phyloP scores from a whole-genome alignment of 2,797 vertebrate genomes.

The Propithecus deckenii region DNA sequence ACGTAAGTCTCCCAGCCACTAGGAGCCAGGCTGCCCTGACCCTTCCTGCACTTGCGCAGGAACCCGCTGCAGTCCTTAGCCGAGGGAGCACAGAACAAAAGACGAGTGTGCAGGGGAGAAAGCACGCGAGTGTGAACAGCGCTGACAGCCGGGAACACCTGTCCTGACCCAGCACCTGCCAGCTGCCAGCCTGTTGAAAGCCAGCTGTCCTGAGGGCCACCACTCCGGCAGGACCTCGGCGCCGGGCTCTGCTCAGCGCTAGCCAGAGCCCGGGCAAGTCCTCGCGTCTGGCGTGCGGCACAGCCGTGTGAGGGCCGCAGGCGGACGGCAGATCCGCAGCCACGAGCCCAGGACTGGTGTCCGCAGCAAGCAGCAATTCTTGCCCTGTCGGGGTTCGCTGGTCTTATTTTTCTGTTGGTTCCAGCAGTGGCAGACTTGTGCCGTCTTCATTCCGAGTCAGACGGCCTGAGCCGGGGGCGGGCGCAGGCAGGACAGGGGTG shows the following conservation, averaged over 20 bases:
- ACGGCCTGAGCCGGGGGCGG: background rate
- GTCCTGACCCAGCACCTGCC: background rate
- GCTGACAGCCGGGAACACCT: background rate
- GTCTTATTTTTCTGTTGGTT: background rate
- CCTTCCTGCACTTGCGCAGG: background rate
- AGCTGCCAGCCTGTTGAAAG: background rate
- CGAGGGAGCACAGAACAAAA: background rate
- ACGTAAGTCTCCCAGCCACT: too few species aligned
- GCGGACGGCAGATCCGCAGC: background rate
- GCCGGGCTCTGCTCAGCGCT: background rate
- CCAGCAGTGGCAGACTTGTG: background rate
- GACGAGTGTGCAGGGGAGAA: too few species aligned
- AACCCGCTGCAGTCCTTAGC: background rate
- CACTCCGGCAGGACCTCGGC: background rate
- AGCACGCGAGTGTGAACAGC: background rate
- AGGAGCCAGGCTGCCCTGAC: background rate
- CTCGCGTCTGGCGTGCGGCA: rapidly evolving
- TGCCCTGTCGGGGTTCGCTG: background rate
- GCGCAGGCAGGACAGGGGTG: background rate
- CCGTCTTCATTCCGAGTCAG: background rate
- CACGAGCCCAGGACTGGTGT: background rate
- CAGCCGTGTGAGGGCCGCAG: background rate
- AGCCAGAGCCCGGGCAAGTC: background rate
- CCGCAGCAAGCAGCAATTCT: background rate
- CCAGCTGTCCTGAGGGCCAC: background rate